Percentiles rank a stretch among this genome's conserved stretches.
Conservation (phyloP, 2,888 invertebrate species). For the Meta bourneti region DNA sequence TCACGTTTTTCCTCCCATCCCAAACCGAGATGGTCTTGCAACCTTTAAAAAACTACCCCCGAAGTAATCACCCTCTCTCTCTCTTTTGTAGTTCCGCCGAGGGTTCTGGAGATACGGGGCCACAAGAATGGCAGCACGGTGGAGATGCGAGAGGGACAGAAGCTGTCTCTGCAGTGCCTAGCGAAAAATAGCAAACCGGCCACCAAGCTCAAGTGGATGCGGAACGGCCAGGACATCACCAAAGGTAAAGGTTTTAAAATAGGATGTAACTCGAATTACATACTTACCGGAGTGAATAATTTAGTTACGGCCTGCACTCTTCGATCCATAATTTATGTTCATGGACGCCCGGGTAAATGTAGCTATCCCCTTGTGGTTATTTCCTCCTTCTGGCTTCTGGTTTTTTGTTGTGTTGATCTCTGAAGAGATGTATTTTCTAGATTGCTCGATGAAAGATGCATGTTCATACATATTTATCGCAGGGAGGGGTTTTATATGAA, state of each 20-base stretch:
- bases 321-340: too few species aligned
- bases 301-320: too few species aligned
- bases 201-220: conserved; percentile 77
- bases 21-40: neutral
- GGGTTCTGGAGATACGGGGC: conserved; percentile 72
- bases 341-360: too few species aligned
- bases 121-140: conserved; percentile 76
- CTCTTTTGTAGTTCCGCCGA: conserved; percentile 72
- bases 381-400: too few species aligned
- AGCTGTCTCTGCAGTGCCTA: conserved; percentile 77
- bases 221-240: conserved; percentile 76
- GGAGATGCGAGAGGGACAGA: conserved; percentile 77
- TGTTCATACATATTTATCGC: conserved; percentile 9
- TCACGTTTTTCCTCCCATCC: neutral
- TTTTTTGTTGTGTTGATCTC: too few species aligned
- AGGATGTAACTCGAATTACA: neutral
- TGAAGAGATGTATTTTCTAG: neutral
- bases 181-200: conserved; percentile 78
- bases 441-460: conserved; percentile 9
- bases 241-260: conserved; percentile 62
- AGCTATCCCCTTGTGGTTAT: too few species aligned
- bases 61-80: neutral
- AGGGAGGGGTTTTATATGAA: neutral
- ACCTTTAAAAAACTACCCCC: neutral
- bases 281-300: neutral